These are phyloP conservation scores for Channa argus DNA, from an alignment of 2,113 vertebrate genomes.

Conservation along the genomic window DNA sequence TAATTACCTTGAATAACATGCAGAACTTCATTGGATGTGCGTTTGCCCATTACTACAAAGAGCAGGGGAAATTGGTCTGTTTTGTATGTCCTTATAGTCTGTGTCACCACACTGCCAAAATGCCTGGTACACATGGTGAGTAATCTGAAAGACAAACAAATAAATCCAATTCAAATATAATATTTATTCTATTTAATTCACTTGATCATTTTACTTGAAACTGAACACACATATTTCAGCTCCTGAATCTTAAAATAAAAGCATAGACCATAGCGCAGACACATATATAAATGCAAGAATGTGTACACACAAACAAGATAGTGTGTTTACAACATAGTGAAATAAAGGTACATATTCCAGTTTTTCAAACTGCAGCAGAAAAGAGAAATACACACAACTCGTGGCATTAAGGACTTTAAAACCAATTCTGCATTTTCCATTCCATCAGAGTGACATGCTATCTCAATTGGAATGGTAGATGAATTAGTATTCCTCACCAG, in stretches of 20 bases:
- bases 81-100: slow-evolving; percentile 97
- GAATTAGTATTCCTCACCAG: slow-evolving; percentile 99
- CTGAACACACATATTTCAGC: background rate
- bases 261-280: background rate
- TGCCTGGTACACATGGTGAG: slow-evolving; percentile 98
- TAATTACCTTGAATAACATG: slow-evolving; percentile 98
- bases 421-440: slow-evolving; percentile 77
- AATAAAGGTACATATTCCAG: slow-evolving; percentile 1
- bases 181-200: background rate
- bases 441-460: slow-evolving; percentile 76
- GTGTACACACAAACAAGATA: background rate
- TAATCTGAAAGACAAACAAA: slow-evolving; percentile 85
- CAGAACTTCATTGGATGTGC: slow-evolving; percentile 99
- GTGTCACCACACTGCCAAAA: slow-evolving; percentile 96
- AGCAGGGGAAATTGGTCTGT: slow-evolving; percentile 99
- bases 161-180: background rate
- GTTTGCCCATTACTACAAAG: slow-evolving; percentile 98
- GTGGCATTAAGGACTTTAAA: slow-evolving; percentile 81
- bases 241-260: background rate
- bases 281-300: background rate
- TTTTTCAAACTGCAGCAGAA: slow-evolving; percentile 42
- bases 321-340: slow-evolving; percentile 9
- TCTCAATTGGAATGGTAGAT: slow-evolving; percentile 72
- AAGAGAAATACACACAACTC: slow-evolving; percentile 70
- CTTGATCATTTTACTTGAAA: slow-evolving; percentile 3